phyloP scores from a whole-genome alignment of 1,140 invertebrate species.

The Drosophila rufa region DNA sequence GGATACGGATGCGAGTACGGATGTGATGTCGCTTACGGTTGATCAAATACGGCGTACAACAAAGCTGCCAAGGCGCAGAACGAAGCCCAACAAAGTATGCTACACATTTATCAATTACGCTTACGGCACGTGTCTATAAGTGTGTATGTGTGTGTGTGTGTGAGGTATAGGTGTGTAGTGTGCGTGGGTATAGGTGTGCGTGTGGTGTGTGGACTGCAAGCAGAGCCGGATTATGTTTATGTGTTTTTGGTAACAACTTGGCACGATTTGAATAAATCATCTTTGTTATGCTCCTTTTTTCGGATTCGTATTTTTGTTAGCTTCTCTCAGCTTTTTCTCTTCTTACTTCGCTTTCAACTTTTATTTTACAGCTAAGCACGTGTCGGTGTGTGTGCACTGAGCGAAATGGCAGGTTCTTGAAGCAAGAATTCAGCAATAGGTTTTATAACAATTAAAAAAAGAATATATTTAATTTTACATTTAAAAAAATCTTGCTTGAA shows the following conservation, averaged over 20 bases:
- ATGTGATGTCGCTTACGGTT: constrained; percentile 49
- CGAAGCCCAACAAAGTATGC: constrained; percentile 80
- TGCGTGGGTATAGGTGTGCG: constrained; percentile 1
- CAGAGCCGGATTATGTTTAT: constrained; percentile 55
- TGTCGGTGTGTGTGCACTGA: constrained; percentile 28
- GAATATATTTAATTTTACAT: too few species aligned
- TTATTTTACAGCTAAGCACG: constrained; percentile 35
- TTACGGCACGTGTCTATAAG: constrained; percentile 42
- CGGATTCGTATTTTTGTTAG: not conserved
- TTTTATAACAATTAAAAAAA: too few species aligned
- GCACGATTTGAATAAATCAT: constrained; percentile 55
- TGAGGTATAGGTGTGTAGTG: constrained; percentile 9
- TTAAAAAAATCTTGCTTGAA: too few species aligned
- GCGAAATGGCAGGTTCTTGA: not conserved
- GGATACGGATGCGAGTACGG: constrained; percentile 34
- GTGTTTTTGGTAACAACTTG: constrained; percentile 52
- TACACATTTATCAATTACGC: constrained; percentile 68
- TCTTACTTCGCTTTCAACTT: constrained; percentile 37
- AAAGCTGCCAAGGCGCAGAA: constrained; percentile 57
- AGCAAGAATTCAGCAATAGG: too few species aligned
- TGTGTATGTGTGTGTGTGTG: constrained; percentile 23
- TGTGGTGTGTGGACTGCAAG: constrained; percentile 44
- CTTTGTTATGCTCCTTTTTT: constrained; percentile 42
- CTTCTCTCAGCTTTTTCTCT: constrained; percentile 5
- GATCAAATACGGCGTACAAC: constrained; percentile 47